Evolutionary conservation across 2,797 vertebrate species (phyloP).

Genomic region (Falco rusticolus): DNA sequence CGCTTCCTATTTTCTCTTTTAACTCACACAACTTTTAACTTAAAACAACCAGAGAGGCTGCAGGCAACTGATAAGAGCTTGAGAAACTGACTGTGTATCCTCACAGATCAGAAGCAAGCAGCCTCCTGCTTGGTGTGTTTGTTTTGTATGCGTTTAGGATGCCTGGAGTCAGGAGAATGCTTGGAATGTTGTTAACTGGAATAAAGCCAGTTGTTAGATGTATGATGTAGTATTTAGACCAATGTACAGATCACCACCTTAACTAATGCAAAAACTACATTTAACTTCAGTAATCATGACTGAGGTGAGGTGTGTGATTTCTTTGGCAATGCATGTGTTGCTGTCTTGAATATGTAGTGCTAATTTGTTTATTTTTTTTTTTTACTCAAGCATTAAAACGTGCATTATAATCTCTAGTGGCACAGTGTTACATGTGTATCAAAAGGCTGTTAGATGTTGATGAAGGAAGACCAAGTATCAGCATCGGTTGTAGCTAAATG

Average conservation of each 20-base stretch:
- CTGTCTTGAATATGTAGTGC: not conserved
- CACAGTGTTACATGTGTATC: not conserved
- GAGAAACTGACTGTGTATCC: not conserved
- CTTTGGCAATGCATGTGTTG: not conserved
- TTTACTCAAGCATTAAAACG: not conserved
- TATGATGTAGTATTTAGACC: not conserved
- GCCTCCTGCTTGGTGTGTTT: not conserved
- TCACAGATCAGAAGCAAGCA: not conserved
- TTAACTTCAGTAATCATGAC: not conserved
- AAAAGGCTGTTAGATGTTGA: not conserved
- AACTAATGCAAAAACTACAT: not conserved
- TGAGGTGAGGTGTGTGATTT: not conserved
- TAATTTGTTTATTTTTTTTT: fast-evolving
- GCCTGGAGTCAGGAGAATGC: not conserved
- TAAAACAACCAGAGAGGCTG: not conserved
- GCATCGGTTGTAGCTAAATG: not conserved
- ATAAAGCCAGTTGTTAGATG: not conserved
- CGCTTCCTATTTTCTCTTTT: not conserved
- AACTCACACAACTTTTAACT: no score
- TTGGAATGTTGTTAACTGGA: not conserved
- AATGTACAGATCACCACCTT: not conserved
- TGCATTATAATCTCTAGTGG: not conserved
- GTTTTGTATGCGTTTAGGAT: not conserved
- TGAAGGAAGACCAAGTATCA: not conserved
- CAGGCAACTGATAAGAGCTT: not conserved